Base-by-base conservation (phyloP, 1,140 invertebrate genomes). In the Diachasmimorpha longicaudata region DNA sequence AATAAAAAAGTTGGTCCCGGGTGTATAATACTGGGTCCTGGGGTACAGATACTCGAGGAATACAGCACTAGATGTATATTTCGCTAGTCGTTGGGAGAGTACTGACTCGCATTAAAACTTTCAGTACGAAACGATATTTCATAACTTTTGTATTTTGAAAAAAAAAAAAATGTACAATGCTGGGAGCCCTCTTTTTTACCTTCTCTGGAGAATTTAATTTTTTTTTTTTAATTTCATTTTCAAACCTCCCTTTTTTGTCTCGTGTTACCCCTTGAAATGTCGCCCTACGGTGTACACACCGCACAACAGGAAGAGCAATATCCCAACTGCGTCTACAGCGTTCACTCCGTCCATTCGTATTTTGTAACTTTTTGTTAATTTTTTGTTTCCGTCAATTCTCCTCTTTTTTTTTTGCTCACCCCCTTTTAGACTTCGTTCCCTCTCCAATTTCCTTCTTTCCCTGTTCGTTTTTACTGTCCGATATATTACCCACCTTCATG, bases 71-170 rank as follows among this genome's bases (percentile, higher is more conserved):
- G 73, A 70, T 63, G 74, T 75, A 78, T 74, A 74, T 68, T 74
- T 77, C 70, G 76, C 74, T 66, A 71, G 70, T 42, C 77, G 73
- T 70, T 68, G 74, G 44, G 69, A 63, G 25, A 67, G 67, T 39
- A 66, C 46, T 36, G 73, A 73, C 77, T 80, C 83, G 85, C 85
- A 88, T 88, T 88, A 87, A 88, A 88, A 88, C 84, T 87, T 88
- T 87, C 81, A 80, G 80, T 55, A 66, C 67, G 72, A 72, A 85
- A 78, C 87, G 86, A 88, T 88, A 87, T 88, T 87, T 88, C 86
- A 86, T 86, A 88, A 87, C 85, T 87, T 87, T 86, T 84, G 83
- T 86, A 85, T 87, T 42, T 86, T 88, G 84, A 82, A 88, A 86
- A 88, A 87, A 86, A 82, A 88, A 86, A 88, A 87, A 86, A 75